phyloP scores from a whole-genome alignment of 1,140 invertebrate genomes.

The Drosophila seguyi region DNA sequence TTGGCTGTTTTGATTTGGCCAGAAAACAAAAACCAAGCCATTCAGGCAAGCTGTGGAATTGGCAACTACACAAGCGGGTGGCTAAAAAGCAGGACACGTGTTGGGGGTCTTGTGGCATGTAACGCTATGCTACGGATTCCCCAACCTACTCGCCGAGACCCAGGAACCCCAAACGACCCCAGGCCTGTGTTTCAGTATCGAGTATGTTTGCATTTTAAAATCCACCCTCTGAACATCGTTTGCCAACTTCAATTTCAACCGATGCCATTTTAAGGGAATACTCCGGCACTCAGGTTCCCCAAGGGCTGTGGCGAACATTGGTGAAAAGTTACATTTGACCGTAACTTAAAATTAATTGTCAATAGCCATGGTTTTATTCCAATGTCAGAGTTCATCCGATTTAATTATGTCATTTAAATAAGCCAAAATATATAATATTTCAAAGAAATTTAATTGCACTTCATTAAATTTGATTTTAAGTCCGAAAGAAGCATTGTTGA shows the following conservation, averaged over 20 bases:
- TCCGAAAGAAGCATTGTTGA: no score
- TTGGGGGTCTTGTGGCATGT: slow-evolving; percentile 55
- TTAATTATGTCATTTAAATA: neutral
- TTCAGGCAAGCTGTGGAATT: slow-evolving; percentile 46
- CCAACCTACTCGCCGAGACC: slow-evolving; percentile 7
- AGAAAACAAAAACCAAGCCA: slow-evolving; percentile 65
- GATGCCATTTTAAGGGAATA: slow-evolving; percentile 70
- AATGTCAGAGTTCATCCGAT: neutral
- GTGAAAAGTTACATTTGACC: neutral
- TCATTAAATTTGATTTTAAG: neutral
- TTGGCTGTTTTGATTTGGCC: slow-evolving; percentile 43
- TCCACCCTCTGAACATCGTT: slow-evolving; percentile 75
- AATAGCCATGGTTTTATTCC: neutral
- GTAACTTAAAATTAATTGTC: neutral
- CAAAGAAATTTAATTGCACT: neutral
- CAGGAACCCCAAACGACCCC: slow-evolving; percentile 41
- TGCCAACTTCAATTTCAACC: slow-evolving; percentile 80
- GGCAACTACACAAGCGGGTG: slow-evolving; percentile 39
- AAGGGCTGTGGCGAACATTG: slow-evolving; percentile 27
- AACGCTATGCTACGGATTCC: slow-evolving; percentile 57
- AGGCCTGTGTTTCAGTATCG: slow-evolving; percentile 34
- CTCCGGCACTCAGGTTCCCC: slow-evolving; percentile 4
- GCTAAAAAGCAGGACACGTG: slow-evolving; percentile 45
- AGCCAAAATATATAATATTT: neutral
- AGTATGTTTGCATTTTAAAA: slow-evolving; percentile 81